phyloP scores from a whole-genome alignment of 2,797 vertebrate genomes.

The Coluber constrictor region DNA sequence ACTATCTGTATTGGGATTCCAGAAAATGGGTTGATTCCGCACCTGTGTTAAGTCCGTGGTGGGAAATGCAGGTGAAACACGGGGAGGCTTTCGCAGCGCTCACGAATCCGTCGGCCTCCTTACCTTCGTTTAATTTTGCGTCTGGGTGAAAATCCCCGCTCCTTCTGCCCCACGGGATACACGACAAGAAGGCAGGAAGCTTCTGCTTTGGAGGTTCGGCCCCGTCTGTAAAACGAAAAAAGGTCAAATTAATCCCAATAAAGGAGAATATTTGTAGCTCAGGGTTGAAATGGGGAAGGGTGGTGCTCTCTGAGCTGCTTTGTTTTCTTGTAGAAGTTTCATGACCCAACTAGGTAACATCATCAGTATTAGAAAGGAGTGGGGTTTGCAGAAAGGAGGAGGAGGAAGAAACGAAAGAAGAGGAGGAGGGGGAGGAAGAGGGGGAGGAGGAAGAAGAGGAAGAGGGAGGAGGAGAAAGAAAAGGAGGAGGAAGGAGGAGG shows the following conservation, averaged over 20 bases:
- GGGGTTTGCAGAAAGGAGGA: no score
- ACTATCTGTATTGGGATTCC: not conserved
- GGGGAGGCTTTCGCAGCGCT: not conserved
- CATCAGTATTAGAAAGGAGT: no score
- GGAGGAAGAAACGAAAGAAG: no score
- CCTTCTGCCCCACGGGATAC: constrained; percentile 53
- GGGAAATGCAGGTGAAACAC: not conserved
- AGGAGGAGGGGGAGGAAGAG: no score
- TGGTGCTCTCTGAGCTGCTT: no score
- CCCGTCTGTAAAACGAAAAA: constrained; percentile 39
- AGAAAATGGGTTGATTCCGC: not conserved
- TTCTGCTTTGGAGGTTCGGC: constrained; percentile 38
- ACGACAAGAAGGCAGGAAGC: constrained; percentile 49
- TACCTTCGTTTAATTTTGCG: constrained; percentile 41
- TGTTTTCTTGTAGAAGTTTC: no score
- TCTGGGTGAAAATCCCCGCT: constrained; percentile 15
- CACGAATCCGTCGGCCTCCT: not conserved
- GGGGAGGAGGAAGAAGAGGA: no score
- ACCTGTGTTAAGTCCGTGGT: not conserved
- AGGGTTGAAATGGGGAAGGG: no score
- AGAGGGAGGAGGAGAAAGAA: no score
- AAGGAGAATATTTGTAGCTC: no score
- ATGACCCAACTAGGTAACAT: no score
- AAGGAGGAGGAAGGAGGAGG: no score
- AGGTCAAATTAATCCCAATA: not conserved